phyloP scores from a whole-genome alignment of 1,140 invertebrate species.

The Drosophila setifemur region DNA sequence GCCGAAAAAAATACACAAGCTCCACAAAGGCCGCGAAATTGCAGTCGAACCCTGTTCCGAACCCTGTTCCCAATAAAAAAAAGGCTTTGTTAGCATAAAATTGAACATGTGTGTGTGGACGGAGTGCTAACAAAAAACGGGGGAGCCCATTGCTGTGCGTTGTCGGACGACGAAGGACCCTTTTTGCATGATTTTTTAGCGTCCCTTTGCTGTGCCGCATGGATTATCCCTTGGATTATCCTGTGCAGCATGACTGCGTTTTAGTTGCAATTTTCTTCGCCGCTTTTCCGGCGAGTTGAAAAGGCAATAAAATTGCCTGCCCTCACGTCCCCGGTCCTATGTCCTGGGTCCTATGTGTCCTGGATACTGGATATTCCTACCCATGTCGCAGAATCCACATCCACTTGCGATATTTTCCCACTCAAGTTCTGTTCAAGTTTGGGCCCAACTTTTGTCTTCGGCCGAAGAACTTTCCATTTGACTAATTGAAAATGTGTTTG shows the following conservation, averaged over 20 bases:
- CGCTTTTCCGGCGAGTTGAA: slow-evolving; percentile 22
- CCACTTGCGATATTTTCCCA: slow-evolving; percentile 43
- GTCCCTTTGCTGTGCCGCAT: slow-evolving; percentile 1
- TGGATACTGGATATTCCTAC: not conserved
- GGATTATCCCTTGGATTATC: slow-evolving; percentile 72
- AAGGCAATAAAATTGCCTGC: slow-evolving; percentile 37
- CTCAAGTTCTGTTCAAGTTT: slow-evolving; percentile 30
- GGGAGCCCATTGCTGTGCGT: slow-evolving; percentile 19
- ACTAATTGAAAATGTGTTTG: slow-evolving; percentile 67
- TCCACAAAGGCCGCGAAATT: slow-evolving; percentile 65
- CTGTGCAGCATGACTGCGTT: slow-evolving; percentile 71
- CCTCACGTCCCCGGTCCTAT: too few relatives aligned
- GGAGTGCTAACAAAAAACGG: not conserved
- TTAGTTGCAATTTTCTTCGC: slow-evolving; percentile 66
- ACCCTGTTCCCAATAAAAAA: slow-evolving; percentile 47
- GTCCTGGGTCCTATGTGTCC: slow-evolving; percentile 34
- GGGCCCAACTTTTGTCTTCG: slow-evolving; percentile 27
- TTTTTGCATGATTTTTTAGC: slow-evolving; percentile 33
- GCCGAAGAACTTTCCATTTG: slow-evolving; percentile 55
- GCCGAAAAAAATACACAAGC: slow-evolving; percentile 24
- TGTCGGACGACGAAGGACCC: slow-evolving; percentile 4
- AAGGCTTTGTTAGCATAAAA: slow-evolving; percentile 72
- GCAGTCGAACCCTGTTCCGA: slow-evolving; percentile 33
- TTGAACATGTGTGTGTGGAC: slow-evolving; percentile 68
- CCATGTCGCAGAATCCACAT: not conserved